Conservation (phyloP, 1,140 invertebrate genomes). For the Drosophila miranda region DNA sequence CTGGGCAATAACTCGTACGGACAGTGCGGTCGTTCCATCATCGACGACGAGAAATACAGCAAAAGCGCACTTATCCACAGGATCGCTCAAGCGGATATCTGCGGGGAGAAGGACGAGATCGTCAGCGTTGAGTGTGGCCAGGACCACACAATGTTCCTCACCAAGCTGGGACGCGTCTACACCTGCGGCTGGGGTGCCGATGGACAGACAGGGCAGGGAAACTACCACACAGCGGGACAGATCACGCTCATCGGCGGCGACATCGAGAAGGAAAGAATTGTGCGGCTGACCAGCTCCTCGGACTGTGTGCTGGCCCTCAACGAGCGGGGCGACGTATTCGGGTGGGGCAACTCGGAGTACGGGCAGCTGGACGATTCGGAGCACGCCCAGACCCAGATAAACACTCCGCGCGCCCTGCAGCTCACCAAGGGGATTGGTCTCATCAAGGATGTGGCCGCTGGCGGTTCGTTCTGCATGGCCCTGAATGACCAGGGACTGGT, state of each 20-base stretch:
- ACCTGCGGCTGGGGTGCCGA: constrained; percentile 97
- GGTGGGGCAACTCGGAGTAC: constrained; percentile 99
- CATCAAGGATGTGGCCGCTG: constrained; percentile 91
- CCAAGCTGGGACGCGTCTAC: constrained; percentile 91
- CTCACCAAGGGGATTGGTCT: constrained; percentile 87
- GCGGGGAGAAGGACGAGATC: constrained; percentile 85
- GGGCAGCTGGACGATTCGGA: constrained; percentile 87
- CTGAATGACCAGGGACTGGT: constrained; percentile 90
- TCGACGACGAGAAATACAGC: constrained; percentile 90
- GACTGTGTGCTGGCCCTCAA: constrained; percentile 96
- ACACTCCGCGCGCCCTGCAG: constrained; percentile 87
- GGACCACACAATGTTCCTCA: constrained; percentile 94
- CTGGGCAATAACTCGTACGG: constrained; percentile 97
- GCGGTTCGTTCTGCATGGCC: constrained; percentile 92
- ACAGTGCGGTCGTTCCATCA: constrained; percentile 94
- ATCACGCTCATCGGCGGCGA: constrained; percentile 90
- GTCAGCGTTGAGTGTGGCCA: constrained; percentile 91
- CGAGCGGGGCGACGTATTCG: constrained; percentile 96
- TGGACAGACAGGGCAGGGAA: constrained; percentile 95
- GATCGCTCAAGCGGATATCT: constrained; percentile 85
- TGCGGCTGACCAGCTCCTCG: constrained; percentile 89
- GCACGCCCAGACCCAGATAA: constrained; percentile 85
- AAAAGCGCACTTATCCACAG: constrained; percentile 86
- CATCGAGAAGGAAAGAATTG: constrained; percentile 91
- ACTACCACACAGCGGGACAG: constrained; percentile 85